Evolutionary conservation across 1,140 invertebrate species (phyloP).

Genomic region (Hylaeus volcanicus): DNA sequence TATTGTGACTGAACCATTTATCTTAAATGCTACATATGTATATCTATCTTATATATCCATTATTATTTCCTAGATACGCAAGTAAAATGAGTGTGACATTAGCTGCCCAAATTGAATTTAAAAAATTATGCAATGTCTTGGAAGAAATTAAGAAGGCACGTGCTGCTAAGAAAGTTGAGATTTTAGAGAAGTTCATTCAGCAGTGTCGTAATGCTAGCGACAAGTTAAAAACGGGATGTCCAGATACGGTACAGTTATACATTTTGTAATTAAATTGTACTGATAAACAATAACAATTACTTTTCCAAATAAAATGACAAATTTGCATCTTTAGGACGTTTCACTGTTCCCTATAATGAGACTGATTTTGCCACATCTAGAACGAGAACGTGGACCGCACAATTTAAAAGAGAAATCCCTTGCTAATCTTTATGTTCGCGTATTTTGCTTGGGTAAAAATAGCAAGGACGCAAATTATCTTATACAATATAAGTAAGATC

Average conservation of each 20-base stretch:
- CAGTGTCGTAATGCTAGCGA: slow-evolving; percentile 76
- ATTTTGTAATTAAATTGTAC: background rate
- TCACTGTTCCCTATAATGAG: slow-evolving; percentile 87
- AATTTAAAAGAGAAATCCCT: slow-evolving; percentile 86
- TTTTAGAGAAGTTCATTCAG: slow-evolving; percentile 81
- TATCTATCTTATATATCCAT: background rate
- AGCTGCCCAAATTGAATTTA: slow-evolving; percentile 75
- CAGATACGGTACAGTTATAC: slow-evolving; percentile 60
- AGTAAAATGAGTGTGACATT: slow-evolving; percentile 64
- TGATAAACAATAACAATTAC: background rate
- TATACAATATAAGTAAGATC: slow-evolving; percentile 63
- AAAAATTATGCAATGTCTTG: slow-evolving; percentile 77
- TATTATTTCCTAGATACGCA: slow-evolving; percentile 48
- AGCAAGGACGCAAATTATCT: slow-evolving; percentile 80
- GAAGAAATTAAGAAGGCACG: slow-evolving; percentile 81
- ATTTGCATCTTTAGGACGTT: slow-evolving; percentile 68
- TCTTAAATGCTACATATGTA: background rate
- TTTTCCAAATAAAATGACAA: slow-evolving; percentile 7
- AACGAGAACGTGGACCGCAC: slow-evolving; percentile 84
- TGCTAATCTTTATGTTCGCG: slow-evolving; percentile 84
- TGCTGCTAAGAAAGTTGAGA: slow-evolving; percentile 78
- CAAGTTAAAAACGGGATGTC: slow-evolving; percentile 65
- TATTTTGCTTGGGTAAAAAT: slow-evolving; percentile 85
- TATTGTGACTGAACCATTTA: background rate
- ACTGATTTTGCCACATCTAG: slow-evolving; percentile 86